Conservation (phyloP, 2,113 vertebrate genomes). For the Catharus bicknelli region DNA sequence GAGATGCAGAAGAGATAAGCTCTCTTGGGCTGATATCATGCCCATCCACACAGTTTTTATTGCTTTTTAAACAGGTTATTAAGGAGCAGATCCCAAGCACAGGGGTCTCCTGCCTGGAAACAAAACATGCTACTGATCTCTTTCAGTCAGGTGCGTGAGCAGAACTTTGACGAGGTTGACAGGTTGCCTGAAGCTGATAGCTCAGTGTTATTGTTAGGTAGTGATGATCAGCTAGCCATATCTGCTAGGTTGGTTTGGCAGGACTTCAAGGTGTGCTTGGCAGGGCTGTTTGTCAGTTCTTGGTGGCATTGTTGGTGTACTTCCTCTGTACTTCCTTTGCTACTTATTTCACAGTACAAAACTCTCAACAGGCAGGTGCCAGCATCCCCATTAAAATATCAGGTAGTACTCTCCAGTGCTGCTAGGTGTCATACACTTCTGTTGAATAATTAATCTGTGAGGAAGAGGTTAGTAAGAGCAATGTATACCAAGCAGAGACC, state of each 20-base stretch:
- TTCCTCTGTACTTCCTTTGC: not conserved
- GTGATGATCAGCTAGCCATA: not conserved
- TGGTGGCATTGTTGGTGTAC: not conserved
- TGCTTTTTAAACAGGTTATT: not conserved
- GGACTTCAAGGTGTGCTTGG: not conserved
- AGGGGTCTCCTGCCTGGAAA: not conserved
- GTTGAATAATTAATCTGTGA: not conserved
- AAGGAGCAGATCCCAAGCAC: not conserved
- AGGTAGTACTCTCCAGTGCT: not conserved
- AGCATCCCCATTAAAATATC: not conserved
- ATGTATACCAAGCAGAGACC: not conserved
- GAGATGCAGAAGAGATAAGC: not conserved
- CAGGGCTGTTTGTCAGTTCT: not conserved
- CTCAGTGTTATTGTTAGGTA: not conserved
- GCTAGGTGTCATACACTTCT: not conserved
- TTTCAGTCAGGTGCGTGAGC: not conserved
- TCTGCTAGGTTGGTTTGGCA: not conserved
- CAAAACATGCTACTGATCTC: not conserved
- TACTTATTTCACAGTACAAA: not conserved
- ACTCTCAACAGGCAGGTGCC: not conserved
- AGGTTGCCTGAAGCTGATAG: not conserved
- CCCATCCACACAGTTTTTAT: not conserved
- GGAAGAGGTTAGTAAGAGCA: not conserved
- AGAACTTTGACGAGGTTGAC: not conserved
- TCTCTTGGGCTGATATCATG: not conserved